Percentiles rank a stretch among this genome's conserved stretches.
Evolutionary conservation across 2,888 invertebrate species (phyloP).

Genomic region (Drosophila recens): DNA sequence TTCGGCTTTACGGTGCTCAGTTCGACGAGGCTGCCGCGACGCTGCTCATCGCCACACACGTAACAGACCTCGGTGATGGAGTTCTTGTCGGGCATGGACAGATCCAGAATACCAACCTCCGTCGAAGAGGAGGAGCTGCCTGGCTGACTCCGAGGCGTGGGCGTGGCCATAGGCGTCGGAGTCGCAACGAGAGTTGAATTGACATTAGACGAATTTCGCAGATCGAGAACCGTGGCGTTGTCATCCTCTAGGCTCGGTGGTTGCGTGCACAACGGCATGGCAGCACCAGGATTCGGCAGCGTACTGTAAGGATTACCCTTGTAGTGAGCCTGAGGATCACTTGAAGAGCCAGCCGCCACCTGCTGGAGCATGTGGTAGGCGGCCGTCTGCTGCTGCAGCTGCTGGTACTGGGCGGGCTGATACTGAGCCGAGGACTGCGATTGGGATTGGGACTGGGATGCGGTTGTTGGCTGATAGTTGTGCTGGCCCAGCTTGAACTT

Average conservation of each 20-base stretch:
- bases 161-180: constrained; percentile 42
- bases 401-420: constrained; percentile 73
- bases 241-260: constrained; percentile 74
- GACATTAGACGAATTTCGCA: constrained; percentile 81
- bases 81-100: constrained; percentile 97
- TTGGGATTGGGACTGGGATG: constrained; percentile 20
- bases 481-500: constrained; percentile 84
- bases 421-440: constrained; percentile 55
- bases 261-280: constrained; percentile 40
- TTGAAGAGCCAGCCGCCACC: constrained; percentile 57
- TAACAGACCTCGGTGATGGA: constrained; percentile 95
- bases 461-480: constrained; percentile 37
- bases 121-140: constrained; percentile 66
- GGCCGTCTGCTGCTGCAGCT: constrained; percentile 74
- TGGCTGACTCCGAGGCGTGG: constrained; percentile 41
- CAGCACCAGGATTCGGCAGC: constrained; percentile 50
- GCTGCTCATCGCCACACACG: constrained; percentile 95
- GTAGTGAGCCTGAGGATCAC: constrained; percentile 73
- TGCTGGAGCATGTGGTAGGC: constrained; percentile 79
- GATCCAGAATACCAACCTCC: constrained; percentile 93
- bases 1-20: constrained; percentile 88
- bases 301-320: constrained; percentile 78
- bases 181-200: constrained; percentile 40
- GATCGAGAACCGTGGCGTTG: constrained; percentile 83
- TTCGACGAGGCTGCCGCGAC: constrained; percentile 92